Evolutionary conservation across 1,140 invertebrate species (phyloP).

Genomic region (Acyrthosiphon pisum): DNA sequence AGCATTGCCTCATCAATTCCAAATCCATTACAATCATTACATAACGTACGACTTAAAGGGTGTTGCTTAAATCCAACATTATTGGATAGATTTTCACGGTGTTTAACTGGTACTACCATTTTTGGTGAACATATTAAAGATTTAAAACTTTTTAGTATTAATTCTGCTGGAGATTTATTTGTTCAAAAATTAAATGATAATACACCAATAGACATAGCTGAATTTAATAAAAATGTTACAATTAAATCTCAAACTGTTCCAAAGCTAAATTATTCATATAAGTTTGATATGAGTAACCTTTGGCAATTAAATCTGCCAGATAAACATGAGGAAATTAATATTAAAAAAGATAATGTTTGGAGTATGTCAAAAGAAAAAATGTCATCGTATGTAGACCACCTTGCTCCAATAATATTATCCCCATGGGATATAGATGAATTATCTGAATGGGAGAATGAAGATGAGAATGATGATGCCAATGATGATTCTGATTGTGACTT

Average conservation of each 20-base stretch:
- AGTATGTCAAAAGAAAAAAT: constrained; percentile 51
- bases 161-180: constrained; percentile 54
- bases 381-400: constrained; percentile 6
- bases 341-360: background rate
- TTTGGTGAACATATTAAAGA: constrained; percentile 4
- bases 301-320: background rate
- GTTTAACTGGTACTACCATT: constrained; percentile 30
- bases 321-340: background rate
- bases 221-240: background rate
- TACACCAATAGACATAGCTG: background rate
- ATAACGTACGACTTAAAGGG: constrained; percentile 16
- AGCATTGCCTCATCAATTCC: constrained; percentile 43
- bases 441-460: constrained; percentile 47
- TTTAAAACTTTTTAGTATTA: constrained; percentile 32
- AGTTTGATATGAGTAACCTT: constrained; percentile 45
- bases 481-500: constrained; percentile 32
- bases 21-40: constrained; percentile 38
- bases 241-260: background rate
- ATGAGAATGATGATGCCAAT: constrained; percentile 19
- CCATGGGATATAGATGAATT: constrained; percentile 44
- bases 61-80: constrained; percentile 35
- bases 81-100: constrained; percentile 12
- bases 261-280: background rate
- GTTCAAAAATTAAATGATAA: constrained; percentile 32
- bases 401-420: constrained; percentile 38